Evolutionary conservation across 2,797 vertebrate species (phyloP).

Genomic region (Trachops cirrhosus): DNA sequence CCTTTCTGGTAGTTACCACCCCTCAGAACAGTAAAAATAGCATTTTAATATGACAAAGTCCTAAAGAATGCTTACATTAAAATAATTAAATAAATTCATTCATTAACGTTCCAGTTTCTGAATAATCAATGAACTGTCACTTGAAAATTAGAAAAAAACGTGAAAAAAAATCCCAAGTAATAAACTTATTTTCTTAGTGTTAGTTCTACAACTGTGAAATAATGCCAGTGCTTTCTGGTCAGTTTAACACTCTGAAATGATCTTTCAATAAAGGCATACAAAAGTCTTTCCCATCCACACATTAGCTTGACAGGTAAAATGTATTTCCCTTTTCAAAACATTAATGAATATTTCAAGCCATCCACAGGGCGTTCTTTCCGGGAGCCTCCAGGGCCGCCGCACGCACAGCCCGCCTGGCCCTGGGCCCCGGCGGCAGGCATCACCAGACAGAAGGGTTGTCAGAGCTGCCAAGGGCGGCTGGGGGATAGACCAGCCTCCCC

Average conservation of each 20-base stretch:
- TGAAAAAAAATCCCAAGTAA: neutral
- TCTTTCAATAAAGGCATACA: neutral
- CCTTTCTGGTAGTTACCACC: neutral
- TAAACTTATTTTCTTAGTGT: neutral
- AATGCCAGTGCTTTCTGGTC: neutral
- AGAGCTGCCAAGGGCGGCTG: too few relatives aligned
- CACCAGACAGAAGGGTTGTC: too few relatives aligned
- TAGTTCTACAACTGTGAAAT: neutral
- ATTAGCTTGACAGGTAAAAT: neutral
- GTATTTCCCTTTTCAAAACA: neutral
- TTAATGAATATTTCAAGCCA: neutral
- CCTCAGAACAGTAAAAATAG: neutral
- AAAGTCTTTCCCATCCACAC: neutral
- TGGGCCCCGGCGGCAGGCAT: too few relatives aligned
- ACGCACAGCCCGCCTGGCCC: too few relatives aligned
- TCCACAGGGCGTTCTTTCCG: neutral
- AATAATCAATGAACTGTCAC: neutral
- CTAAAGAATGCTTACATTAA: neutral
- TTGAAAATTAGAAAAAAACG: slow-evolving; percentile 1
- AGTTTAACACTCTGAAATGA: neutral
- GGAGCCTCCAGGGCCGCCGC: too few relatives aligned
- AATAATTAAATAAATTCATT: neutral
- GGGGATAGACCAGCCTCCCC: too few relatives aligned
- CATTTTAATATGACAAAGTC: neutral
- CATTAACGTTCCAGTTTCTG: neutral